A percentile compares a stretch with the other conserved stretches of the same genome.
Evolutionary conservation across 2,888 invertebrate species (phyloP).

Genomic region (Mythimna vitellina): DNA sequence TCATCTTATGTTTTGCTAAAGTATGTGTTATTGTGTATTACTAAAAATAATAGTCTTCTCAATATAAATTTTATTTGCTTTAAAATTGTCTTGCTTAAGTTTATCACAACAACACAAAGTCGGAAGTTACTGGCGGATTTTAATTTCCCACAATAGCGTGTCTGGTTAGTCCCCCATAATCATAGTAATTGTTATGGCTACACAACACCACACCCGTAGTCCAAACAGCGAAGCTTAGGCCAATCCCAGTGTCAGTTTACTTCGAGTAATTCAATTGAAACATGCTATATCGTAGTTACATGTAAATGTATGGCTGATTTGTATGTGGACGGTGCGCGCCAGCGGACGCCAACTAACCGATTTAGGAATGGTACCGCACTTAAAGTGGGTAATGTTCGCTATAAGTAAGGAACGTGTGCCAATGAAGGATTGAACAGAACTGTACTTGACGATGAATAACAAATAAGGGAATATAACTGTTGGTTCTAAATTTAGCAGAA

Average conservation of each 20-base stretch:
- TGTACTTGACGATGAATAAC: constrained; percentile 13
- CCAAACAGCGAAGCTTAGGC: constrained; percentile 48
- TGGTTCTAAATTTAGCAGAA: neutral
- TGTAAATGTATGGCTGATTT: constrained; percentile 64
- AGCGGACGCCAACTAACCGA: constrained; percentile 68
- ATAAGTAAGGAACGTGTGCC: constrained; percentile 31
- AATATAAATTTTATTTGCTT: neutral
- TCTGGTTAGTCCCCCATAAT: constrained; percentile 38
- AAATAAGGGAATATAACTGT: constrained; percentile 46
- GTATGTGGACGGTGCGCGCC: constrained; percentile 64
- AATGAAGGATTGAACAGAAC: constrained; percentile 39
- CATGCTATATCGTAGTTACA: constrained; percentile 48
- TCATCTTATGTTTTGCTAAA: neutral
- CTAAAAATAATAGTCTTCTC: neutral
- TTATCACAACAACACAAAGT: neutral
- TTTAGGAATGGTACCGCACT: constrained; percentile 64
- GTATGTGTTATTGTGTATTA: neutral
- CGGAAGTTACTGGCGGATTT: neutral
- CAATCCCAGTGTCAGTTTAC: constrained; percentile 60
- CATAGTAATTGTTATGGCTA: constrained; percentile 51
- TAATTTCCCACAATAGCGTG: constrained; percentile 31
- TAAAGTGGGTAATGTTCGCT: constrained; percentile 51
- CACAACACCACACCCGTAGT: constrained; percentile 45
- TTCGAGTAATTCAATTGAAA: constrained; percentile 64
- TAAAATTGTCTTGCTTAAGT: neutral